Evolutionary conservation across 2,113 vertebrate genomes (phyloP).

Genomic region (Panthera uncia): DNA sequence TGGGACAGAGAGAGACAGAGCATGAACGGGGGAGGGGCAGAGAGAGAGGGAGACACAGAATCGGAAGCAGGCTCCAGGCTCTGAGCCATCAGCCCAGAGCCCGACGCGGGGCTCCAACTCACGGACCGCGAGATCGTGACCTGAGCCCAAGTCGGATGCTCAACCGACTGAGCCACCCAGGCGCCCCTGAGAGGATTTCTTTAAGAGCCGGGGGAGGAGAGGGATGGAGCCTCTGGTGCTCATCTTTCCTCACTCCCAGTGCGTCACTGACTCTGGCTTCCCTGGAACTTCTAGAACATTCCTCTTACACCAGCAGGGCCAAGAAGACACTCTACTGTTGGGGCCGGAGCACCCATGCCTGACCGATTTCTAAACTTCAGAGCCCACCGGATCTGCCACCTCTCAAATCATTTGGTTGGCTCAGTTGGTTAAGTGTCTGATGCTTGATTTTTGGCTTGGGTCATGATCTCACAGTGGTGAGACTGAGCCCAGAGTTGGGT

Average conservation of each 20-base stretch:
- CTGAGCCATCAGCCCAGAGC: too few species aligned
- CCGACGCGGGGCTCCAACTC: fast-evolving
- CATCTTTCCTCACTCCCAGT: neutral
- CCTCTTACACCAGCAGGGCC: neutral
- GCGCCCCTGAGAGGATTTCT: neutral
- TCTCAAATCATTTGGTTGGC: neutral
- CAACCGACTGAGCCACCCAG: too few species aligned
- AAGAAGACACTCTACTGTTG: neutral
- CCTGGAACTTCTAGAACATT: neutral
- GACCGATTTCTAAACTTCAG: neutral
- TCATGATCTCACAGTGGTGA: too few species aligned
- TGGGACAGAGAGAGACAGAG: too few species aligned
- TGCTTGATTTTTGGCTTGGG: too few species aligned
- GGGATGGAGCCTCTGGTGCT: neutral
- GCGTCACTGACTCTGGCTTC: neutral
- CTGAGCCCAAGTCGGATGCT: too few species aligned
- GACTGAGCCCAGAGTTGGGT: too few species aligned
- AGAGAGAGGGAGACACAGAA: too few species aligned
- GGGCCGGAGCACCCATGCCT: neutral
- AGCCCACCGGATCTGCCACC: neutral
- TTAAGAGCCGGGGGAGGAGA: neutral
- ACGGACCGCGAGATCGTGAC: too few species aligned
- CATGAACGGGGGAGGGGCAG: too few species aligned
- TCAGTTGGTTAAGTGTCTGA: too few species aligned
- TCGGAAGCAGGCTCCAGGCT: too few species aligned